phyloP scores from a whole-genome alignment of 2,888 invertebrate species.

The Aquatica leii region DNA sequence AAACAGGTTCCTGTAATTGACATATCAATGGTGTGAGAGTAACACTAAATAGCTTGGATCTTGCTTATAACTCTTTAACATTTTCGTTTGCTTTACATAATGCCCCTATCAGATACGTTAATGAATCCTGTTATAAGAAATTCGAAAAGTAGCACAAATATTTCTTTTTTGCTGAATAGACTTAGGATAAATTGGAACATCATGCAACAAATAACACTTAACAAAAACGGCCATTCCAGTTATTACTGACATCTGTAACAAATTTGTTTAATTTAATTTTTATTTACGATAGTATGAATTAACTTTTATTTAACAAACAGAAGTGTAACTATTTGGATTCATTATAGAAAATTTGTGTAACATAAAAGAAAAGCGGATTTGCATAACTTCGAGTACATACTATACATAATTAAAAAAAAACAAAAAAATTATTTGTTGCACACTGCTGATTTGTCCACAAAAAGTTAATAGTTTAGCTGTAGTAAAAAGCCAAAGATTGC shows the following conservation, averaged over 20 bases:
- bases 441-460: not conserved
- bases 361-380: not conserved
- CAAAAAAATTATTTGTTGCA: slow-evolving; percentile 8
- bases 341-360: too few relatives aligned
- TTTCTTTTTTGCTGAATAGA: not conserved
- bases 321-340: not conserved
- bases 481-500: slow-evolving; percentile 13
- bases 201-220: slow-evolving; percentile 3
- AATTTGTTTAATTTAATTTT: slow-evolving; percentile 17
- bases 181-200: slow-evolving; percentile 10
- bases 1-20: slow-evolving; percentile 55
- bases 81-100: slow-evolving; percentile 30
- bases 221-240: slow-evolving; percentile 1
- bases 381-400: slow-evolving; percentile 9
- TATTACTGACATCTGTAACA: slow-evolving; percentile 15
- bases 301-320: slow-evolving; percentile 8
- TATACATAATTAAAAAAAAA: slow-evolving; percentile 1
- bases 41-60: slow-evolving; percentile 51
- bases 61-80: slow-evolving; percentile 35
- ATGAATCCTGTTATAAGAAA: slow-evolving; percentile 1
- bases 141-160: slow-evolving; percentile 15
- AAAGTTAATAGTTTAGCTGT: slow-evolving; percentile 10
- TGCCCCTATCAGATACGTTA: slow-evolving; percentile 16
- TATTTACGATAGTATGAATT: slow-evolving; percentile 15
- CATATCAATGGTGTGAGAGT: slow-evolving; percentile 54